phyloP scores from a whole-genome alignment of 2,113 vertebrate species.

The Zapornia atra region DNA sequence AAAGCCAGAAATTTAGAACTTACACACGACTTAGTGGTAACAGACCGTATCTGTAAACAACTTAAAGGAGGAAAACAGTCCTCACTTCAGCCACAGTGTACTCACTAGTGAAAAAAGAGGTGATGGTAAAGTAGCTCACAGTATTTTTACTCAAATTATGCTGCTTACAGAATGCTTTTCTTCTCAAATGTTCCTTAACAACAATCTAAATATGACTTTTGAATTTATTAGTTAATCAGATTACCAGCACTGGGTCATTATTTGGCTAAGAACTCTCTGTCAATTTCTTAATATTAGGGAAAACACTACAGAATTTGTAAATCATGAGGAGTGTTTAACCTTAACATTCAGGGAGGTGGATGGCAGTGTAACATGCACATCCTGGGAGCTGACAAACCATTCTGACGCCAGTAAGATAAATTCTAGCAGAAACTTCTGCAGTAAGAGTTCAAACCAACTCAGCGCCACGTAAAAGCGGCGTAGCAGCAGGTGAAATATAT shows the following conservation, averaged over 20 bases:
- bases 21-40: background rate
- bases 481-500: background rate
- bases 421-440: background rate
- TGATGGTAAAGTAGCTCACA: background rate
- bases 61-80: background rate
- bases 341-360: background rate
- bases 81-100: background rate
- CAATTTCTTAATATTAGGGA: background rate
- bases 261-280: background rate
- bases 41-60: background rate
- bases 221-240: background rate
- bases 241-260: background rate
- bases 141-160: background rate
- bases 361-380: background rate
- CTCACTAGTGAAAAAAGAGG: background rate
- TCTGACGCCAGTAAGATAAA: background rate
- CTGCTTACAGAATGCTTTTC: background rate
- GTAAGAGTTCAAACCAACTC: background rate
- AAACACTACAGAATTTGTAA: background rate
- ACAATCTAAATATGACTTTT: background rate
- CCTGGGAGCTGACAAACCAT: background rate
- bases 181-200: background rate
- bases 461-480: background rate
- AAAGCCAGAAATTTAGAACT: background rate
- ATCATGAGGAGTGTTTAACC: background rate